Conservation (phyloP, 2,888 invertebrate species). For the Drosophila atripex region DNA sequence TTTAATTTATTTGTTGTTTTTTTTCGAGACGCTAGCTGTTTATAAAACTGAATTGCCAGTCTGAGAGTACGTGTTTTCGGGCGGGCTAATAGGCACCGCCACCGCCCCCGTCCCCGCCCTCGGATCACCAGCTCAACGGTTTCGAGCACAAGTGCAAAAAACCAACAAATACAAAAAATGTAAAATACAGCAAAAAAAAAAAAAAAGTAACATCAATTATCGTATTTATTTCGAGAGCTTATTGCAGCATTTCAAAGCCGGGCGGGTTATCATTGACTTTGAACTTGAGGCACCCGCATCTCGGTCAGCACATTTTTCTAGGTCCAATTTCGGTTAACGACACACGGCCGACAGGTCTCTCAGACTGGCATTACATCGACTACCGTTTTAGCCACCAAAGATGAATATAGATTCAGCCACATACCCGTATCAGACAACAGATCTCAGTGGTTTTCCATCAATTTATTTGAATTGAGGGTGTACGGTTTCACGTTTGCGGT, state of each 20-base stretch:
- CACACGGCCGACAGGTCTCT: not conserved
- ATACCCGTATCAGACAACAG: not conserved
- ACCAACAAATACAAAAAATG: conserved; percentile 5
- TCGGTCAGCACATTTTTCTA: conserved; percentile 32
- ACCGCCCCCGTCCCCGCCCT: not conserved
- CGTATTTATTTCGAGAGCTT: conserved; percentile 28
- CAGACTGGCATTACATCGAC: not conserved
- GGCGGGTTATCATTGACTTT: conserved; percentile 57
- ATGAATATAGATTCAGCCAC: not conserved
- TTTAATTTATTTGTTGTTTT: conserved; percentile 35
- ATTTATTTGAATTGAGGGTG: not conserved
- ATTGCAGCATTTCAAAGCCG: conserved; percentile 31
- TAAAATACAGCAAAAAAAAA: conserved; percentile 29
- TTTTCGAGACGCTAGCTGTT: conserved; percentile 16
- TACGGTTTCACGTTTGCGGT: not conserved
- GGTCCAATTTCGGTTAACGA: conserved; percentile 20
- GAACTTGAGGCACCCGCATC: conserved; percentile 58
- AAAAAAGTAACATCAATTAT: conserved; percentile 46
- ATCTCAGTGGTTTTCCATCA: not conserved
- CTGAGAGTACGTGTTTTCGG: conserved; percentile 36
- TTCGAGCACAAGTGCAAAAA: conserved; percentile 46
- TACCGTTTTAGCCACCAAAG: not conserved
- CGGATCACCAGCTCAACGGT: conserved; percentile 46
- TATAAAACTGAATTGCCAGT: conserved; percentile 20
- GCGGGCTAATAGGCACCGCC: conserved; percentile 13